phyloP scores from a whole-genome alignment of 1,140 invertebrate genomes.

The Charaxes varanes region DNA sequence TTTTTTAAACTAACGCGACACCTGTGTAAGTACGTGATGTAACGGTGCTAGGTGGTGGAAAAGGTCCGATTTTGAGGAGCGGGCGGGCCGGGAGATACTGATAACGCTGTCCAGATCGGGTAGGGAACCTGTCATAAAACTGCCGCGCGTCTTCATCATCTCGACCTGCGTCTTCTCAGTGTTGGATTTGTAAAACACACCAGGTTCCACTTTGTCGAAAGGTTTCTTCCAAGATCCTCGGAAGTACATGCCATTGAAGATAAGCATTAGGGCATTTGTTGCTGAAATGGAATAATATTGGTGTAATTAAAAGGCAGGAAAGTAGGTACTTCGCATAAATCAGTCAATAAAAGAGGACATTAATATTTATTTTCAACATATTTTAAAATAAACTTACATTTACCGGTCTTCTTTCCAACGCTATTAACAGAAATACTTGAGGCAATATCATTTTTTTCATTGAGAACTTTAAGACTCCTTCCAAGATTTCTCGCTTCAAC shows the following conservation, averaged over 20 bases:
- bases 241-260: slow-evolving; percentile 80
- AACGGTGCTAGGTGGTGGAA: too few species aligned
- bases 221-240: slow-evolving; percentile 73
- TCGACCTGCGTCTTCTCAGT: slow-evolving; percentile 73
- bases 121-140: slow-evolving; percentile 70
- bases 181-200: slow-evolving; percentile 75
- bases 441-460: slow-evolving; percentile 57
- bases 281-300: slow-evolving; percentile 17
- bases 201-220: slow-evolving; percentile 63
- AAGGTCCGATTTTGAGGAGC: too few species aligned
- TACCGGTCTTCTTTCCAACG: slow-evolving; percentile 57
- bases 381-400: slow-evolving; percentile 39
- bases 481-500: slow-evolving; percentile 74
- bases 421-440: slow-evolving; percentile 69
- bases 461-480: slow-evolving; percentile 45
- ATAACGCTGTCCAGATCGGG: slow-evolving; percentile 74
- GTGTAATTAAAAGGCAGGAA: not conserved
- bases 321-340: too few species aligned
- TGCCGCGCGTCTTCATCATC: slow-evolving; percentile 74
- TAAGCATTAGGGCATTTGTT: slow-evolving; percentile 71
- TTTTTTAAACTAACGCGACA: too few species aligned
- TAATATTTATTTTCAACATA: not conserved
- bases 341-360: too few species aligned
- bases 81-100: too few species aligned
- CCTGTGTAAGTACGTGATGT: too few species aligned